Evolutionary conservation across 2,797 vertebrate genomes (phyloP), one percentile per base, ranked within the genome.

Genomic region (Fratercula arctica): DNA sequence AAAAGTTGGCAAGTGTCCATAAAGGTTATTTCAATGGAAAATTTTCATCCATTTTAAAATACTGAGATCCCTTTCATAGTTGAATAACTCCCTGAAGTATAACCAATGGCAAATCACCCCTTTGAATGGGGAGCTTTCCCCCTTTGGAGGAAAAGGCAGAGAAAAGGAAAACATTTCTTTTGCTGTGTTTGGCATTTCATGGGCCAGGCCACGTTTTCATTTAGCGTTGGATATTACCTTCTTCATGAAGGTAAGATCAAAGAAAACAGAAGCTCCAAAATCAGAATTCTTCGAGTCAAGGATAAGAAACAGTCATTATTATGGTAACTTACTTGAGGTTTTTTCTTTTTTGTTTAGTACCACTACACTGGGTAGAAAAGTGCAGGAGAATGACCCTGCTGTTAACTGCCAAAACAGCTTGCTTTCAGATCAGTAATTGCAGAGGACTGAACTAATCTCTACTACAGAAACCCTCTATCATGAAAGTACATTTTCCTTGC

Each of bases 151-250:
- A 77, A 95, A 95, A 95, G 66, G 48, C 37, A 56, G 56, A 95
- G 82, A 91, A 87, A 73, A 87, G 35, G 25, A 94, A 97, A 95
- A 92, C 13, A 91, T 90, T 92, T 95, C 6, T 90, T 88, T 77
- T 91, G 81, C 29, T 86, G n/a, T 61, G 17, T 93, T 96, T 96
- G 88, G 63, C 85, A 91, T 77, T 93, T 95, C 68, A 63, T 51
- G 61, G 25, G 6, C 26, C 48, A 81, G 63, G 29, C 6, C 60
- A 51, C 60, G 46, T 92, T 96, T 96, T 88, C 72, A 56, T 84
- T 87, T 87, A 72, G 33, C 68, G 56, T 37, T 94, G 63, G 64
- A 63, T 60, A 78, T 74, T 85, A 88, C 94, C 89, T 90, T 61
- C 64, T 83, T 68, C 74, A 61, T 85, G 77, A 93, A 78, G 25